Evolutionary conservation across 2,113 vertebrate genomes (phyloP).

Genomic region (Channa maculata): DNA sequence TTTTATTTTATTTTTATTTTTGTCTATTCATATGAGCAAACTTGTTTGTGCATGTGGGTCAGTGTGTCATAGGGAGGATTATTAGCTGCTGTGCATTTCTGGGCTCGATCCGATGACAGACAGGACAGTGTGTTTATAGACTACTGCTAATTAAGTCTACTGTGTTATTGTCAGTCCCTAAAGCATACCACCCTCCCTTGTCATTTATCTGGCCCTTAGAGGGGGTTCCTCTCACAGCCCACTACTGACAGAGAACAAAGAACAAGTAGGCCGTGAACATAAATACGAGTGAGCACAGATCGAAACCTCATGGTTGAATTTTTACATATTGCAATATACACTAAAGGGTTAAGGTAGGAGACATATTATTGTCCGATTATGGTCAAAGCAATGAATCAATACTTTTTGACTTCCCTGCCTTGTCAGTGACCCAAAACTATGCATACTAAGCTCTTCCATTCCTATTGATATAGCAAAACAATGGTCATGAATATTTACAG

Average conservation of each 20-base stretch:
- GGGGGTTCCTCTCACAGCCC: not conserved
- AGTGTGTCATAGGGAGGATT: constrained; percentile 27
- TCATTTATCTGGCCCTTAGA: constrained; percentile 19
- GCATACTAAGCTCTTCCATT: not conserved
- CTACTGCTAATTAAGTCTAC: constrained; percentile 37
- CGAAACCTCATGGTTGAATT: constrained; percentile 24
- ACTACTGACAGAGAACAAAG: constrained; percentile 51
- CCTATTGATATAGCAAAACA: not conserved
- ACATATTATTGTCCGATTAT: not conserved
- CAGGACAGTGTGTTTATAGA: constrained; percentile 37
- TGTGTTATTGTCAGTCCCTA: constrained; percentile 9
- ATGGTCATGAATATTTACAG: not conserved
- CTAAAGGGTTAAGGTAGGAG: constrained; percentile 12
- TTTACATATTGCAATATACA: constrained; percentile 18
- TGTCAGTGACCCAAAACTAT: not conserved
- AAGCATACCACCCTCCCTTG: constrained; percentile 13
- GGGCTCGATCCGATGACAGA: constrained; percentile 34
- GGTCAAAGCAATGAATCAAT: constrained; percentile 1
- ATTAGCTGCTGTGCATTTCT: not conserved
- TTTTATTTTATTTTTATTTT: too few species aligned
- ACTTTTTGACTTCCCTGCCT: not conserved
- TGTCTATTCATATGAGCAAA: constrained; percentile 13
- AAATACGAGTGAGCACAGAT: constrained; percentile 27
- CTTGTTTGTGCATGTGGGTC: constrained; percentile 27
- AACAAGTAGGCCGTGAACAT: constrained; percentile 51